Percentiles rank a stretch among this genome's conserved stretches.
Conservation (phyloP, 2,113 vertebrate species). For the Monarcha castaneiventris region DNA sequence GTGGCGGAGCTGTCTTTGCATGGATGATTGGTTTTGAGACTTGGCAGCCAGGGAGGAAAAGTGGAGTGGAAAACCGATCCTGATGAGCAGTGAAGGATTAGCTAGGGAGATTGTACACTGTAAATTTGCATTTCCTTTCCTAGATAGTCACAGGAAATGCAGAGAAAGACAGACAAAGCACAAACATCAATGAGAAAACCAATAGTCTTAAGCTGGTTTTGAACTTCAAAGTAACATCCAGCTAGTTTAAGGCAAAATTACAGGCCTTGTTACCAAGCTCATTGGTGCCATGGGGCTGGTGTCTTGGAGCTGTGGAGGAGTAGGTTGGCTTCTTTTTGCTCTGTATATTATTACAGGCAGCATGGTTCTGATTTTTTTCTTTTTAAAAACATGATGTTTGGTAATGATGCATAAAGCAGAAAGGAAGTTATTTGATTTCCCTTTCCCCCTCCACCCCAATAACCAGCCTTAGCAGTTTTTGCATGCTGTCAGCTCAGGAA, state of each 20-base stretch:
- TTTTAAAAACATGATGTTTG: neutral
- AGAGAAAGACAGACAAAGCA: neutral
- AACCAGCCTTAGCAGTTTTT: neutral
- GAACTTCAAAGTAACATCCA: neutral
- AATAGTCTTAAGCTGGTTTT: neutral
- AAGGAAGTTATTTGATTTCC: neutral
- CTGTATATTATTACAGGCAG: neutral
- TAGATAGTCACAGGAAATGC: neutral
- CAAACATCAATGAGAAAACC: neutral
- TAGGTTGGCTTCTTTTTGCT: neutral
- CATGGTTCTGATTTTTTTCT: neutral
- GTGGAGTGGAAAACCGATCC: neutral
- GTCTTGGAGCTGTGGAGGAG: neutral
- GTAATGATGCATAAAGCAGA: conserved; percentile 4
- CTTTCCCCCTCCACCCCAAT: neutral
- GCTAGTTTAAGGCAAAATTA: neutral
- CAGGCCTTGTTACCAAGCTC: neutral
- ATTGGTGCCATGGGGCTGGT: neutral
- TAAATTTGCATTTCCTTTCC: neutral
- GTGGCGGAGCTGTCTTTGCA: neutral
- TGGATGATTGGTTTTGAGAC: neutral
- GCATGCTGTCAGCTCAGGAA: neutral
- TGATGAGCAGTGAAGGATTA: neutral
- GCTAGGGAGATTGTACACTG: neutral
- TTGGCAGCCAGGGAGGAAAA: neutral